Base-by-base conservation (phyloP, 2,888 invertebrate genomes). In the Agelastica alni region DNA sequence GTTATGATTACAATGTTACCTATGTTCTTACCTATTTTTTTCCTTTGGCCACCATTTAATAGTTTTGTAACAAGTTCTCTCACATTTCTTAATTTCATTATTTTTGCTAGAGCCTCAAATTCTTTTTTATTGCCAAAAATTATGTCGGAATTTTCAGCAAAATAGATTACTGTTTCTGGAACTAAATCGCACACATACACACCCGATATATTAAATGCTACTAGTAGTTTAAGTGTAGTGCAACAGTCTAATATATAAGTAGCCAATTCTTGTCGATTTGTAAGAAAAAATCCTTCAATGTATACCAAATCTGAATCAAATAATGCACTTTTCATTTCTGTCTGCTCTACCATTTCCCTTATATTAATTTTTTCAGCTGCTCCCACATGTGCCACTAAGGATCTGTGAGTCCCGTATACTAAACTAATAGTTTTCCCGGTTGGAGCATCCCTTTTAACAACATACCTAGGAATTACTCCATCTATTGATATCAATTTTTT, bases 1-100 rank as follows among this genome's bases (percentile, higher is more conserved):
- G 88, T 89, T 51, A 88, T 78, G 1, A 87, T 77, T 14, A 87
- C 78, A 3, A 83, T 78, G 59, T 85, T 79, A 13, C 76, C 68
- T 7, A 7, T 6, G 45, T 70, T 70, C 42, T 51, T 48, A 1
- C 48, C n/a, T 41, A 56, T 32, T 42, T 42, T 58, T n/a, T n/a
- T n/a, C 7, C 39, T 22, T 45, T 44, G 42, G 28, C 17, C 45
- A 12, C 51, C 42, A 37, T 51, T 39, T n/a, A 62, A 31, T 12
- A 67, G 47, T 28, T 39, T 14, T 5, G 53, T 34, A 16, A 56
- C 47, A 30, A 66, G 41, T 16, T 57, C 53, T 14, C 61, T 51
- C 16, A 61, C 54, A 4, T 56, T 51, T 18, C 67, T 60, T 16
- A 66, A 66, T 39, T 73, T 71, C 14, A 74, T 62, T 13, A 71